These are phyloP conservation scores for Schizopygopsis malacanthus DNA, from an alignment of 2,797 vertebrate genomes.

Conservation along the genomic window DNA sequence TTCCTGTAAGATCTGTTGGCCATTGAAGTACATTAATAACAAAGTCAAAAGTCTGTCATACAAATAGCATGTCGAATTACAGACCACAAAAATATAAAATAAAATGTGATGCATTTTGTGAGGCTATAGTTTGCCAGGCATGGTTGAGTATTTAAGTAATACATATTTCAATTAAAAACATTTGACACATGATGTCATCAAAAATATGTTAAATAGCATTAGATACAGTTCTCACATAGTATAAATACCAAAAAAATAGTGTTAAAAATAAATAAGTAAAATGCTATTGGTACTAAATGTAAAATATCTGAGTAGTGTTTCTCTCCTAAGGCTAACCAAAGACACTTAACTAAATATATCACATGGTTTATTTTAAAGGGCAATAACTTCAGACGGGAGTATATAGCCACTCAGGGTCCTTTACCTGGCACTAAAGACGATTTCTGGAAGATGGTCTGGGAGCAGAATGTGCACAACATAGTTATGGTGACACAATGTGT, in stretches of 20 bases:
- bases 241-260: background rate
- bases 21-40: background rate
- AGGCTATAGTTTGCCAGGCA: background rate
- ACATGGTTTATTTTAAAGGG: constrained; percentile 77
- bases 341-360: constrained; percentile 8
- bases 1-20: constrained; percentile 84
- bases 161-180: background rate
- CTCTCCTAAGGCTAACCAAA: background rate
- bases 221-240: background rate
- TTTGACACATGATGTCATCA: background rate
- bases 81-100: background rate
- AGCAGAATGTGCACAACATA: constrained; percentile 95
- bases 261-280: background rate
- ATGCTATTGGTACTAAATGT: background rate
- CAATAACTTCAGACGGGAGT: constrained; percentile 92
- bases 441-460: constrained; percentile 99
- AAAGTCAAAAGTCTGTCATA: no score
- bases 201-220: no score
- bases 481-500: constrained; percentile 99
- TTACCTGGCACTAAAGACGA: constrained; percentile 98
- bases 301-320: background rate
- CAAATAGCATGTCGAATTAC: background rate
- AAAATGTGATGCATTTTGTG: background rate
- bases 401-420: constrained; percentile 94
- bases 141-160: background rate